These are phyloP conservation scores for Solenopsis invicta DNA, from an alignment of 1,140 invertebrate genomes.

Conservation along the genomic window DNA sequence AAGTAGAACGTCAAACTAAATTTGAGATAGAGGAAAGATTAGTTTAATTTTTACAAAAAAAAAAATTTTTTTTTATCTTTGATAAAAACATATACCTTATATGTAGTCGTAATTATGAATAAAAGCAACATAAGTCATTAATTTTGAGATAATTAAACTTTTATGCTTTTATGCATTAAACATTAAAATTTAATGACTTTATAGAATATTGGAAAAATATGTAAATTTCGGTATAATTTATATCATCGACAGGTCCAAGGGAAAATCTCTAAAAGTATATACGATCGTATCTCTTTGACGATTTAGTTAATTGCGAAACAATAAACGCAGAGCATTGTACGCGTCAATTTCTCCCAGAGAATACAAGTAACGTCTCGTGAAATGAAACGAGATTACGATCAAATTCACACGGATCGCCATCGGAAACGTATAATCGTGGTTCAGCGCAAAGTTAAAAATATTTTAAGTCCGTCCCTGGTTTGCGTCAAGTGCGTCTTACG, in stretches of 20 bases:
- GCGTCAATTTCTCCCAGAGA: neutral
- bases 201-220: neutral
- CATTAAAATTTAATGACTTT: neutral
- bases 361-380: neutral
- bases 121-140: neutral
- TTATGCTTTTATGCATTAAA: neutral
- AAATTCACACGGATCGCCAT: neutral
- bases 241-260: neutral
- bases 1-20: neutral
- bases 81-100: neutral
- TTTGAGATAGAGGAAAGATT: neutral
- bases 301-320: neutral
- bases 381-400: neutral
- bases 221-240: neutral
- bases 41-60: neutral
- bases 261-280: neutral
- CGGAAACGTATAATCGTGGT: neutral
- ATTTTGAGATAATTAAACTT: neutral
- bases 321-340: neutral
- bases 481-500: conserved; percentile 63
- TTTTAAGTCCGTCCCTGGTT: conserved; percentile 50
- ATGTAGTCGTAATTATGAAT: neutral
- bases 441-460: neutral
- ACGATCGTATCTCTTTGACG: neutral
- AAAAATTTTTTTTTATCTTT: neutral